Evolutionary conservation across 2,888 invertebrate genomes (phyloP), one percentile per base, ranked within the genome.

Genomic region (Xestobium rufovillosum): DNA sequence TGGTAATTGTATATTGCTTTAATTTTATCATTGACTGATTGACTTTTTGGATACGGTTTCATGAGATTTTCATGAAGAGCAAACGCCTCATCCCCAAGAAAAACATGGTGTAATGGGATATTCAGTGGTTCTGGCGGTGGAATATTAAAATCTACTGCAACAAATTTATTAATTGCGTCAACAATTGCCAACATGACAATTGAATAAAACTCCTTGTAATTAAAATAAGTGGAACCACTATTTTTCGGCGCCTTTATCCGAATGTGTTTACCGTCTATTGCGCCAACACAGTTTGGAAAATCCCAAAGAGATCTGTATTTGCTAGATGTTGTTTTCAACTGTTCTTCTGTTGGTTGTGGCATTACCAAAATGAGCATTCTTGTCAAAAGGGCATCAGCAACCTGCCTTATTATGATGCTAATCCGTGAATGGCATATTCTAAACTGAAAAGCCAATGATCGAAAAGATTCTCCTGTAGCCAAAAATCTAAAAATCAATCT

Each of bases 371-470:
- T 31, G 4, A 43, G 36, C 37, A 47, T 36, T 36, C 31, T 41
- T 26, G 6, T 39, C 4, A 40, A 27, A 16, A 47, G 41, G 36
- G 14, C 19, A 11, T 31, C 29, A 38, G 39, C 38, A 41, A 42
- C 43, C 37, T 49, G 40, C 32, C 35, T 42, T 38, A 43, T 36
- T 39, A 43, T 47, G 12, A 37, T 29, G 41, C 39, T 41, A 29
- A 45, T 47, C 42, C 43, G 47, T 36, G 42, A 44, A 46, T 44
- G 42, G 26, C 42, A 41, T 44, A 51, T 43, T 44, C 48, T 34
- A 41, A 45, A 45, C 35, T 50, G 48, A 36, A 48, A 49, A n/a
- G 48, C 38, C 40, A 47, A 39, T 32, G 44, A 50, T 37, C 47
- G 32, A 42, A 40, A 46, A 14, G 43, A 49, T 34, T 41, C 45